Evolutionary conservation across 2,797 vertebrate species (phyloP).

Genomic region (Gallinago solitaria): DNA sequence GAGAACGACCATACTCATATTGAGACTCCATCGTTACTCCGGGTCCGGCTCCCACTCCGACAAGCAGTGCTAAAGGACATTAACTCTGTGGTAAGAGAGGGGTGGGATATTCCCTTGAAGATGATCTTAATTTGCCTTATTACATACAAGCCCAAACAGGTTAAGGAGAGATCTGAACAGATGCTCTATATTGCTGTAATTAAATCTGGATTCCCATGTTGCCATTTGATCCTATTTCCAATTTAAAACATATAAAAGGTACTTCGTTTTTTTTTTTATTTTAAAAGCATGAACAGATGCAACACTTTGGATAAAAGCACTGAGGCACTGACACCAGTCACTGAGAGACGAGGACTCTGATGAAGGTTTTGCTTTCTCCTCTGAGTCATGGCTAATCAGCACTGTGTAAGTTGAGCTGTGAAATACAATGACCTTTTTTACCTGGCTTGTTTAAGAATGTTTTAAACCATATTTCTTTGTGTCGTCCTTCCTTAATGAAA

Average conservation of each 20-base stretch:
- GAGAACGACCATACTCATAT: too few relatives aligned
- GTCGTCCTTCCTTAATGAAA: background rate
- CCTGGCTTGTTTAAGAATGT: background rate
- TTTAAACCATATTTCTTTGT: background rate
- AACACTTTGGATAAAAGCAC: background rate
- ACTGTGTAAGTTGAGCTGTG: background rate
- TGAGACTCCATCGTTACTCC: too few relatives aligned
- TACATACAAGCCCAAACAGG: background rate
- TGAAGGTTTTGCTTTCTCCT: background rate
- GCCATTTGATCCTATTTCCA: background rate
- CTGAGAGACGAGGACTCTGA: background rate
- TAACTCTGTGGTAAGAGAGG: fast-evolving
- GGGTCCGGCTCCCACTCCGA: too few relatives aligned
- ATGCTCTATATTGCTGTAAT: background rate
- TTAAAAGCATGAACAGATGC: background rate
- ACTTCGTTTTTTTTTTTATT: background rate
- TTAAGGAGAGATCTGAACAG: background rate
- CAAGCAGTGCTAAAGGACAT: background rate
- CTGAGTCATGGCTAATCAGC: background rate
- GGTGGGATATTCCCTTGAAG: background rate
- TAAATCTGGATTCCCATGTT: background rate
- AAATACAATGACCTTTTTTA: background rate
- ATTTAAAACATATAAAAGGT: background rate
- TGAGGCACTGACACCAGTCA: background rate
- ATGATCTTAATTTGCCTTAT: background rate